These are phyloP conservation scores for Babylonia areolata DNA, from an alignment of 1,140 invertebrate genomes.

Conservation along the genomic window DNA sequence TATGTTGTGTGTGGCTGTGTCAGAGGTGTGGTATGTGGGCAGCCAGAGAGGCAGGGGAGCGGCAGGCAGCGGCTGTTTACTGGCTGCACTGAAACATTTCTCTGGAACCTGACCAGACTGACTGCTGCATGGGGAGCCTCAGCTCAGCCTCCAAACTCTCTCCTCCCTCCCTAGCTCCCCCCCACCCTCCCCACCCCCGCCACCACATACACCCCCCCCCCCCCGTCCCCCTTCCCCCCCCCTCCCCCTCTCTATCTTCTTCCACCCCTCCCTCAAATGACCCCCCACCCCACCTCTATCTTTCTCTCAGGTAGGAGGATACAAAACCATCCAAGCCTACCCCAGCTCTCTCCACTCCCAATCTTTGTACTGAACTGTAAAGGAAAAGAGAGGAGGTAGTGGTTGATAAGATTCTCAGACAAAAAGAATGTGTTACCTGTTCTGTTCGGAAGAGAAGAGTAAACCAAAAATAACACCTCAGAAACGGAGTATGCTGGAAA, in stretches of 20 bases:
- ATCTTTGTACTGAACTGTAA: too few relatives aligned
- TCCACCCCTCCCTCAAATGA: background rate
- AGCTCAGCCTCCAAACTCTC: too few relatives aligned
- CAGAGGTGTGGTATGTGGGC: constrained; percentile 10
- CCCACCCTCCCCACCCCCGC: background rate
- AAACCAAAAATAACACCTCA: too few relatives aligned
- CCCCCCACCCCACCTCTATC: background rate
- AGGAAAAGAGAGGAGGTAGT: too few relatives aligned
- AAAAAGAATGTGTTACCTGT: too few relatives aligned
- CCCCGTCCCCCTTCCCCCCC: background rate
- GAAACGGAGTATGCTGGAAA: too few relatives aligned
- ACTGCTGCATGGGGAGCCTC: too few relatives aligned
- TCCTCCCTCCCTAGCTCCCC: background rate
- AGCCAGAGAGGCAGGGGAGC: background rate
- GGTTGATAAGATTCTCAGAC: too few relatives aligned
- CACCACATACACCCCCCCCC: background rate
- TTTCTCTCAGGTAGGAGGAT: too few relatives aligned
- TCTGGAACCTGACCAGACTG: background rate
- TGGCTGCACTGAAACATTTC: background rate
- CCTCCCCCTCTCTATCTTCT: background rate
- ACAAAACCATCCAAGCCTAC: too few relatives aligned
- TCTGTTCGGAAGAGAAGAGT: too few relatives aligned
- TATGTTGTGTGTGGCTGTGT: background rate
- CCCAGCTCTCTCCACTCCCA: too few relatives aligned
- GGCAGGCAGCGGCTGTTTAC: background rate